Conservation (phyloP, 1,140 invertebrate species). For the Hycleus phaleratus region DNA sequence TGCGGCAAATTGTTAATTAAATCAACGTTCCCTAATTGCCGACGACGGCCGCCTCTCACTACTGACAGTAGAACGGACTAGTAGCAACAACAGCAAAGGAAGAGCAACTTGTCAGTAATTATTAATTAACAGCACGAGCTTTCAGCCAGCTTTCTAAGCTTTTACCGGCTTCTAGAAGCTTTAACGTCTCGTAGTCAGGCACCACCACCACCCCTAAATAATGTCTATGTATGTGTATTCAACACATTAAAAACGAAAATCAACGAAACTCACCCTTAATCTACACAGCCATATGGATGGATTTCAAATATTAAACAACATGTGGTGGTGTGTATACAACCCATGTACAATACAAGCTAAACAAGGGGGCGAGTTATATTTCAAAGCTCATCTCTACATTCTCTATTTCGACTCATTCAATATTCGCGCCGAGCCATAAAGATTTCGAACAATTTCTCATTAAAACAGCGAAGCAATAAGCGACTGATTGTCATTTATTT, state of each 20-base stretch:
- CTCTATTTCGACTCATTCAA: too few species aligned
- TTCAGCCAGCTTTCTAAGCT: conserved; percentile 46
- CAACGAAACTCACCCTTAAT: conserved; percentile 1
- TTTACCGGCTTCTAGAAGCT: conserved; percentile 42
- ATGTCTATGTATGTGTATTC: too few species aligned
- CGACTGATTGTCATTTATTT: conserved; percentile 38
- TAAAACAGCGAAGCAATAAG: conserved; percentile 31
- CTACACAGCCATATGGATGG: too few species aligned
- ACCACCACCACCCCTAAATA: too few species aligned
- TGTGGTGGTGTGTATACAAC: background rate
- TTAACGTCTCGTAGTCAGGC: conserved; percentile 26
- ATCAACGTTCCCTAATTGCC: conserved; percentile 35
- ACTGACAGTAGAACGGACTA: conserved; percentile 33
- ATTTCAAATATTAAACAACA: too few species aligned
- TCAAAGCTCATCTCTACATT: conserved; percentile 18
- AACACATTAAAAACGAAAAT: too few species aligned
- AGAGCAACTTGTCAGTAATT: conserved; percentile 46
- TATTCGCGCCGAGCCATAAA: conserved; percentile 21
- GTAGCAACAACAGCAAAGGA: conserved; percentile 41
- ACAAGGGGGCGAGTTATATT: conserved; percentile 21
- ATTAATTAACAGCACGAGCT: conserved; percentile 47
- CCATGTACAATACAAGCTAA: background rate
- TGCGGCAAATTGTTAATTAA: conserved; percentile 39
- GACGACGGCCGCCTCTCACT: conserved; percentile 21
- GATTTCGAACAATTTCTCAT: conserved; percentile 39